Base-by-base conservation (phyloP, 92 coral and sea anemone species). In the Epizoanthus rinbou region DNA sequence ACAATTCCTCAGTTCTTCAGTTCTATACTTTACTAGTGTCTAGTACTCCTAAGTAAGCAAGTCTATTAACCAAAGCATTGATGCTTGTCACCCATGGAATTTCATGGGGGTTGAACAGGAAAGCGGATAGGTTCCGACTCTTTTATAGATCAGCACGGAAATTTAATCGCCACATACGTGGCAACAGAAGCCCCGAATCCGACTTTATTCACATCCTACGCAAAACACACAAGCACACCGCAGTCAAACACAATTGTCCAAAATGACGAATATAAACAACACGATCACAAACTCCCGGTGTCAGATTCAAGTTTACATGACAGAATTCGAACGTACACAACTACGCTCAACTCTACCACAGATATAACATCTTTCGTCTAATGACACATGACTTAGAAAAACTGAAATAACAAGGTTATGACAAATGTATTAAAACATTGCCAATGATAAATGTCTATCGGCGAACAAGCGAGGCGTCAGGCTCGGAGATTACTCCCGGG, bases 1-100 rank as follows among this genome's bases (percentile, higher is more conserved):
- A 62, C 22, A 19, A 8, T 1, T 25, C 52, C 10, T 21, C 39
- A 39, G 37, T 21, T 58, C 31, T 28, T 28, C 31, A 6, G 28
- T 57, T 25, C 31, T 35, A 23, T 35, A 15, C 47, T 67, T 67
- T 67, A 37, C 35, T 35, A 28, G 31, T 28, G 31, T 28, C 31
- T 28, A 33, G 17, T 59, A 52, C 80, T 75, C 23, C 69, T 60
- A 76, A 37, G 43, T 37, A 37, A 3, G 0, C 5, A 37, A 37
- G 43, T 37, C 43, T 37, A 37, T 37, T 1, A 18, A 52, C 57
- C 19, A 58, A n/a, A 23, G 33, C 71, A 60, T 13, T 69, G 82
- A 69, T 78, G 52, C 43, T 13, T 63, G 72, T 65, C 71, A 78
- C 82, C 82, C 82, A 8, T 39, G 82, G 71, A 78, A 78, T 62